Evolutionary conservation across 2,797 vertebrate genomes (phyloP), one percentile per base, ranked within the genome.

Genomic region (Diglossa cyanea): DNA sequence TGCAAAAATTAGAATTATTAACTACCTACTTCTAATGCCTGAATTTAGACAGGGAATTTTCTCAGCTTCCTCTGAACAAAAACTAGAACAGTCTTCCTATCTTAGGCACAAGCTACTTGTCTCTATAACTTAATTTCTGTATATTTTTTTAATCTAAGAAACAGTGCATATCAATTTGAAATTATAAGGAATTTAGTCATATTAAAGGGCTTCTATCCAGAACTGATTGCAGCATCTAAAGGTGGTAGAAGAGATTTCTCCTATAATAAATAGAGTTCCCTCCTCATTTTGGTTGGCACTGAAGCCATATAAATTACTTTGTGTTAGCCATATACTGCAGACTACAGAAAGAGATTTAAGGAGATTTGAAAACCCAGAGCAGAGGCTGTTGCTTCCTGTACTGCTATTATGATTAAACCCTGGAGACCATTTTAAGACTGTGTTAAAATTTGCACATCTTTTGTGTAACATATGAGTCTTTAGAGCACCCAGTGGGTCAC

Each of bases 381-480:
- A 85, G 58, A 87, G 35, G 25, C 58, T 88, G 48, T 88, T 74
- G 44, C 50, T 80, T 80, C 70, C 44, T 88, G 30, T 65, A 75
- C 33, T 26, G 54, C 50, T 86, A 47, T 86, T 87, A 88, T 63
- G 74, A 95, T 94, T 90, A 92, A 86, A 66, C 94, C 79, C 91
- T 62, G 62, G 91, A 88, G 90, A 95, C 71, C 68, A 54, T 88
- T 96, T 94, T 67, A 82, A 76, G 55, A 61, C 68, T 79, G 10
- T 75, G 70, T 87, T 91, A 85, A 81, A 81, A 88, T 95, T 86
- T 94, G 84, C 73, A 90, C 80, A 70, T 77, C 63, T 86, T 94
- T 88, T 91, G 79, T 90, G 47, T 21, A 86, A 86, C 45, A 85
- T 55, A 70, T 33, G 58, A 88, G 60, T 83, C 81, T 91, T 93